phyloP scores from a whole-genome alignment of 2,113 vertebrate species.

The Phalacrocorax carbo region DNA sequence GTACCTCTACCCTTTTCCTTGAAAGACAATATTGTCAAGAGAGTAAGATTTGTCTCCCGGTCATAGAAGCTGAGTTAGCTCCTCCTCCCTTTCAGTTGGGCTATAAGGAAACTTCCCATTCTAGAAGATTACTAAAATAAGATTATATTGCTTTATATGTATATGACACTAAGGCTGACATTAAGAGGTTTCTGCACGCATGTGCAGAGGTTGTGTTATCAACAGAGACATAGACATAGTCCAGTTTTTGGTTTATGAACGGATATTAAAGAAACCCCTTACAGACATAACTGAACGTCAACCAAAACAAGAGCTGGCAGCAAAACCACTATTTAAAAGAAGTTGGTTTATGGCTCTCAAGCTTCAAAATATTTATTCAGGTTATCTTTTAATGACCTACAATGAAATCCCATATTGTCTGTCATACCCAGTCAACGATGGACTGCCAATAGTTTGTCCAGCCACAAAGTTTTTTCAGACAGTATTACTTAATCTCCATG shows the following conservation, averaged over 20 bases:
- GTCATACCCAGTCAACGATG: neutral
- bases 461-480: neutral
- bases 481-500: neutral
- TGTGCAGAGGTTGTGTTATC: neutral
- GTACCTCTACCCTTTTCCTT: neutral
- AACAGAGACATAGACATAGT: too few species aligned
- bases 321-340: neutral
- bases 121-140: neutral
- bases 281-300: neutral
- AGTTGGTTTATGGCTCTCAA: neutral
- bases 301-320: neutral
- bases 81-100: neutral
- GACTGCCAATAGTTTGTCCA: neutral
- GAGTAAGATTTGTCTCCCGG: neutral
- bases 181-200: neutral
- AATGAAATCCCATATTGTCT: neutral
- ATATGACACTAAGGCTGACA: neutral
- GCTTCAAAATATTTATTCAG: neutral
- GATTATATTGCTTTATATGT: neutral
- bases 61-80: neutral
- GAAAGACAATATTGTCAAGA: neutral
- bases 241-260: fast-evolving
- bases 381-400: neutral
- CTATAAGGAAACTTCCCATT: neutral
- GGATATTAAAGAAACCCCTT: neutral